Percentiles rank a stretch among this genome's conserved stretches.
These are phyloP conservation scores for Larimichthys polyactis DNA, from an alignment of 2,113 vertebrate species.

Conservation along the genomic window DNA sequence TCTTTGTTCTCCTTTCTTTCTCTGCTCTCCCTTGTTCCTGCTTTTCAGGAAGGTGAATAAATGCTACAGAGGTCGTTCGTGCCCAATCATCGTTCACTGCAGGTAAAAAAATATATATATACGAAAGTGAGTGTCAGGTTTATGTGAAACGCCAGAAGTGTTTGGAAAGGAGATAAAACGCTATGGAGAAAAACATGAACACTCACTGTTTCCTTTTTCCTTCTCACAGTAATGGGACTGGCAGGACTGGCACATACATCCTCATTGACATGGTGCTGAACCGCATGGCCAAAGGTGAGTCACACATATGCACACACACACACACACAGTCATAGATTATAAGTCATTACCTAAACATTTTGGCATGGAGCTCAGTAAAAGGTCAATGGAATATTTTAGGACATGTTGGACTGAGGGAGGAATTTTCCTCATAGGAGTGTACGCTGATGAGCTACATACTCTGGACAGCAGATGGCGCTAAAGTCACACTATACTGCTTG, in stretches of 20 bases:
- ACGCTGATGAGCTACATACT: not conserved
- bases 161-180: not conserved
- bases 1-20: constrained; percentile 50
- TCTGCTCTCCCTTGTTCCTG: constrained; percentile 64
- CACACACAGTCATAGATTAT: not conserved
- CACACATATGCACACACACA: not conserved
- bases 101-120: constrained; percentile 84
- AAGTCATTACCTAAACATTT: not conserved
- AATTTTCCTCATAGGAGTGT: not conserved
- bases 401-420: too few species aligned
- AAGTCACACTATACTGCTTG: not conserved
- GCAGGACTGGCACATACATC: constrained; percentile 94
- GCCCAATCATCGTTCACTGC: constrained; percentile 98
- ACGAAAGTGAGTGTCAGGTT: not conserved
- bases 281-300: constrained; percentile 97
- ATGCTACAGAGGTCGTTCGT: constrained; percentile 97
- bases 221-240: constrained; percentile 90
- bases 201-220: constrained; percentile 17
- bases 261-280: constrained; percentile 99
- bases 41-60: constrained; percentile 98
- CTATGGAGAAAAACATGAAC: too few species aligned
- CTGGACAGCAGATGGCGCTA: constrained; percentile 37
- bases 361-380: not conserved
- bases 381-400: not conserved
- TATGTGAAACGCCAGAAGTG: not conserved